Percentiles rank a stretch among this genome's conserved stretches.
phyloP scores from a whole-genome alignment of 2,888 invertebrate genomes.

The Pyralis farinalis region DNA sequence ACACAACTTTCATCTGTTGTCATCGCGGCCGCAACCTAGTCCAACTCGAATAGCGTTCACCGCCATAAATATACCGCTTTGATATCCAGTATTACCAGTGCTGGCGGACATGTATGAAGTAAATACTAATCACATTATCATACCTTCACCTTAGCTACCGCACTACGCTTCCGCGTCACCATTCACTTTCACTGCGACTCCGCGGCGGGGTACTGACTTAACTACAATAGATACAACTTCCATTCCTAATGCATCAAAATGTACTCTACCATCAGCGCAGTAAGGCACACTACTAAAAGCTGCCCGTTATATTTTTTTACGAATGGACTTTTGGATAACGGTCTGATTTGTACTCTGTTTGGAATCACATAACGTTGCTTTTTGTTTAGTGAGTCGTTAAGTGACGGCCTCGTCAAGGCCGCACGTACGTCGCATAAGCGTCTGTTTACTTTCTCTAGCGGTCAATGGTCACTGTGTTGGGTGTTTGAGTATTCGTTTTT shows the following conservation, averaged over 20 bases:
- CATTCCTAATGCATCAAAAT: constrained; percentile 25
- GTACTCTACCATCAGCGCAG: constrained; percentile 31
- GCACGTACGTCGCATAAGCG: constrained; percentile 44
- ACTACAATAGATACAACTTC: constrained; percentile 33
- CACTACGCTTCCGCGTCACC: constrained; percentile 66
- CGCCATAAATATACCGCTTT: constrained; percentile 38
- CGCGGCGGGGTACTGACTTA: constrained; percentile 39
- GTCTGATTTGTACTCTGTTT: constrained; percentile 36
- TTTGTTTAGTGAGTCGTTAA: constrained; percentile 21
- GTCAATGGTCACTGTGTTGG: constrained; percentile 59
- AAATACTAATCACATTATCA: constrained; percentile 54
- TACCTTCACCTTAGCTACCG: constrained; percentile 59
- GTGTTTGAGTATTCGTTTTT: constrained; percentile 30
- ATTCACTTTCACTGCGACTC: constrained; percentile 65
- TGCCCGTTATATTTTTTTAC: constrained; percentile 30
- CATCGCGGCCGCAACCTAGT: constrained; percentile 28
- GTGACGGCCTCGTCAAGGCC: constrained; percentile 67
- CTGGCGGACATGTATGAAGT: constrained; percentile 34
- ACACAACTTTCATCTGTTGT: constrained; percentile 38
- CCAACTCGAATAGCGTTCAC: constrained; percentile 23
- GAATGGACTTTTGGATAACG: constrained; percentile 29
- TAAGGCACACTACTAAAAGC: constrained; percentile 36
- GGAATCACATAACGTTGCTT: constrained; percentile 28
- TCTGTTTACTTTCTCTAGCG: constrained; percentile 74
- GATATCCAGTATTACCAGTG: constrained; percentile 45